Evolutionary conservation across 2,888 invertebrate species (phyloP).

Genomic region (Xestia ashworthii): DNA sequence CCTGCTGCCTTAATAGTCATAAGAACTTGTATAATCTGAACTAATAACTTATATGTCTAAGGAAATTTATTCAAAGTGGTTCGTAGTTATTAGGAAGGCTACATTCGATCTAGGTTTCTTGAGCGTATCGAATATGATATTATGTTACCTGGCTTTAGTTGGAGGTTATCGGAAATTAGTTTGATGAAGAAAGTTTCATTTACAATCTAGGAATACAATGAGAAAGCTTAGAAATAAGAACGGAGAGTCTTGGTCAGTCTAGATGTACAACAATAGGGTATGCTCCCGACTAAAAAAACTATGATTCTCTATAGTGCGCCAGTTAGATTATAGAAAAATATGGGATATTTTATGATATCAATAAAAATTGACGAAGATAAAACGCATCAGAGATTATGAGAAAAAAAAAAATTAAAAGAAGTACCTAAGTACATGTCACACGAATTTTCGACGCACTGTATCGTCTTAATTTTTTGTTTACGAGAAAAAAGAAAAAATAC

Average conservation of each 20-base stretch:
- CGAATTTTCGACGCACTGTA: too few relatives aligned
- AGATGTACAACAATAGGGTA: too few relatives aligned
- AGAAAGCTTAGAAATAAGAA: not conserved
- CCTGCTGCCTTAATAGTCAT: conserved; percentile 33
- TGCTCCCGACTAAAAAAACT: too few relatives aligned
- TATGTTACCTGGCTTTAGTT: not conserved
- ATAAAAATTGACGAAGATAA: too few relatives aligned
- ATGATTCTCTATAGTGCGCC: too few relatives aligned
- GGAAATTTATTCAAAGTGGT: not conserved
- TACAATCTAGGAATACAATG: not conserved
- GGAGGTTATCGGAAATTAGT: not conserved
- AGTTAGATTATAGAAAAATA: too few relatives aligned
- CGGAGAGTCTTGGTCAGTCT: not conserved
- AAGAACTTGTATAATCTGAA: conserved; percentile 33
- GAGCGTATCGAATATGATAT: conserved; percentile 7
- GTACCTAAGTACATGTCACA: too few relatives aligned
- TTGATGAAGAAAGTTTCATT: not conserved
- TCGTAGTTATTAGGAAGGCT: not conserved
- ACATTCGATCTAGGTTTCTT: not conserved
- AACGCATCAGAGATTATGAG: too few relatives aligned
- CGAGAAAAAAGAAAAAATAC: too few relatives aligned
- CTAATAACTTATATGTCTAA: conserved; percentile 18
- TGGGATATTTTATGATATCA: too few relatives aligned
- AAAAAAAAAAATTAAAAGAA: too few relatives aligned
- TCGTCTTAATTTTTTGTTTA: too few relatives aligned